These are phyloP conservation scores for Drusus annulatus DNA, from an alignment of 1,140 invertebrate genomes.

Conservation along the genomic window DNA sequence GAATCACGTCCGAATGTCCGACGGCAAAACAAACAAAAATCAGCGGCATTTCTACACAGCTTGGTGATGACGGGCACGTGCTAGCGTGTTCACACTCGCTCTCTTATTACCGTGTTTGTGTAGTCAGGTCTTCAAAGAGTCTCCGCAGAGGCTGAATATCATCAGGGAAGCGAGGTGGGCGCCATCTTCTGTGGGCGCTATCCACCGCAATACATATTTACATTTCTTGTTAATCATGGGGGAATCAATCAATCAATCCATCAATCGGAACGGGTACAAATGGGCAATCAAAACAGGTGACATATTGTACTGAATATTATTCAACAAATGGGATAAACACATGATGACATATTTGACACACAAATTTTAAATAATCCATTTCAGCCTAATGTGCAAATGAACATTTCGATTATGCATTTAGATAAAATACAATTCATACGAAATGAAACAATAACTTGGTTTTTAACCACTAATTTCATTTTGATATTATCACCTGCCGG, in stretches of 20 bases:
- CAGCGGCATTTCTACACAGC: conserved; percentile 35
- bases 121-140: conserved; percentile 79
- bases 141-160: conserved; percentile 82
- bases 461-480: no score
- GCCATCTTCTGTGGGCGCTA: conserved; percentile 80
- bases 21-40: conserved; percentile 39
- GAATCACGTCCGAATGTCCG: conserved; percentile 17
- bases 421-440: no score
- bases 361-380: no score
- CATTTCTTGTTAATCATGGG: conserved; percentile 31
- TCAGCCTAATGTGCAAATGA: no score
- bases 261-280: not conserved
- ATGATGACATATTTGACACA: no score
- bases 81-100: conserved; percentile 41
- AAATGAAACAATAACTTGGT: no score
- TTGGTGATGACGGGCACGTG: conserved; percentile 45
- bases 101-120: conserved; percentile 65
- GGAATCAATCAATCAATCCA: not conserved
- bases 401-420: no score
- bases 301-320: not conserved
- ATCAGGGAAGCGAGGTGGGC: conserved; percentile 79
- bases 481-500: no score
- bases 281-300: not conserved
- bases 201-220: conserved; percentile 43
- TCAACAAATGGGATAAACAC: no score